A percentile compares a stretch with the other conserved stretches of the same genome.
phyloP scores from a whole-genome alignment of 2,797 vertebrate species.

The Emydoidea blandingii region DNA sequence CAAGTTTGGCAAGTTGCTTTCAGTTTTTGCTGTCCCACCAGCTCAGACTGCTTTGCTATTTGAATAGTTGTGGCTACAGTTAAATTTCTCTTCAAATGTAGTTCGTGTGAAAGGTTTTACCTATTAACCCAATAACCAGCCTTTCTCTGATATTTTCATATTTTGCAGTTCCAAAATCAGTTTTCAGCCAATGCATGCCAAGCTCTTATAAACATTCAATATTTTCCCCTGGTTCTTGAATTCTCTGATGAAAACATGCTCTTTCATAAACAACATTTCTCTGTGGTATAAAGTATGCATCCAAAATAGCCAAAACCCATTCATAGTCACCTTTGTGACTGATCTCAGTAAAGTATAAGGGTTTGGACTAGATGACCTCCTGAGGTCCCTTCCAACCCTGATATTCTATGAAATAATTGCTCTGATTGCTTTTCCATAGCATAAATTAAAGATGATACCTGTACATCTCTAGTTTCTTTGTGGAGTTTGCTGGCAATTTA shows the following conservation, averaged over 20 bases:
- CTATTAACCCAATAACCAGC: no score
- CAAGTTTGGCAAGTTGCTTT: no score
- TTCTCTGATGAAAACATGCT: neutral
- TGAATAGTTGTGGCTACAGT: no score
- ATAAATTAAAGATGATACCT: neutral
- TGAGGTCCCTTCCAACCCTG: no score
- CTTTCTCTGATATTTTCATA: no score
- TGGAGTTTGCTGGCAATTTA: neutral
- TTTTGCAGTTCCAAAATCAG: neutral
- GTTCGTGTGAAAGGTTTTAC: no score
- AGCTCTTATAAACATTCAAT: neutral
- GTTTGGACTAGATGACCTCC: neutral
- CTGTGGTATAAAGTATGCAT: neutral
- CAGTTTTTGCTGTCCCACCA: no score
- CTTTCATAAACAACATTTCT: neutral
- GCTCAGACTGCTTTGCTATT: no score
- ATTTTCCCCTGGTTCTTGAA: neutral
- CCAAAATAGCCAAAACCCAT: neutral
- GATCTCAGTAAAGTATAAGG: neutral
- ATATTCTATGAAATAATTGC: neutral
- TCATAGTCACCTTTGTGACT: neutral
- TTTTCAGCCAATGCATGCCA: neutral
- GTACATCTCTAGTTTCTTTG: neutral
- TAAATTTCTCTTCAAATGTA: no score
- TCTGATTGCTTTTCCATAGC: neutral